Percentiles rank a stretch among this genome's conserved stretches.
Evolutionary conservation across 2,113 vertebrate genomes (phyloP).

Genomic region (Fregetta grallaria): DNA sequence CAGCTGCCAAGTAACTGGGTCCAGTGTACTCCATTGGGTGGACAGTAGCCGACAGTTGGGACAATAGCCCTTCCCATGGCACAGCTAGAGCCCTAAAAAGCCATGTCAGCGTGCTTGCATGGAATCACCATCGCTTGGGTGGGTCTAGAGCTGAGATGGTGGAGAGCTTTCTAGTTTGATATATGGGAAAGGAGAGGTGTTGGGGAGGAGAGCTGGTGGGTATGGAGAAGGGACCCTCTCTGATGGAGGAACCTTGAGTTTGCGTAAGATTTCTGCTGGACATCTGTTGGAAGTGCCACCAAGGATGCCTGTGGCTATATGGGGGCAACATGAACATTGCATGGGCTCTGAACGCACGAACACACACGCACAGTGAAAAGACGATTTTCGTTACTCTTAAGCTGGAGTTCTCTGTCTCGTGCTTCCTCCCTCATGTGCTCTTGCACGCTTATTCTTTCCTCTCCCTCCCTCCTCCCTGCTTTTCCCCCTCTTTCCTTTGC

Average conservation of each 20-base stretch:
- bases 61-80: background rate
- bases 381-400: fast-evolving
- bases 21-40: background rate
- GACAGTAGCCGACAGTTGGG: background rate
- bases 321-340: background rate
- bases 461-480: background rate
- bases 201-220: background rate
- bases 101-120: background rate
- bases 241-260: background rate
- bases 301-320: background rate
- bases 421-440: background rate
- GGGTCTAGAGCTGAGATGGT: background rate
- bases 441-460: background rate
- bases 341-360: background rate
- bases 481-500: background rate
- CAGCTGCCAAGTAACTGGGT: background rate
- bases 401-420: background rate
- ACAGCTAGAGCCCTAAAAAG: background rate
- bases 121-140: background rate
- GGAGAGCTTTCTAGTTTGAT: background rate
- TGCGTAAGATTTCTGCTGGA: background rate
- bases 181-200: background rate
- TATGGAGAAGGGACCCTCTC: background rate
- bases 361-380: background rate
- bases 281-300: background rate